Evolutionary conservation across 2,113 vertebrate species (phyloP).

Genomic region (Seriola aureovittata): DNA sequence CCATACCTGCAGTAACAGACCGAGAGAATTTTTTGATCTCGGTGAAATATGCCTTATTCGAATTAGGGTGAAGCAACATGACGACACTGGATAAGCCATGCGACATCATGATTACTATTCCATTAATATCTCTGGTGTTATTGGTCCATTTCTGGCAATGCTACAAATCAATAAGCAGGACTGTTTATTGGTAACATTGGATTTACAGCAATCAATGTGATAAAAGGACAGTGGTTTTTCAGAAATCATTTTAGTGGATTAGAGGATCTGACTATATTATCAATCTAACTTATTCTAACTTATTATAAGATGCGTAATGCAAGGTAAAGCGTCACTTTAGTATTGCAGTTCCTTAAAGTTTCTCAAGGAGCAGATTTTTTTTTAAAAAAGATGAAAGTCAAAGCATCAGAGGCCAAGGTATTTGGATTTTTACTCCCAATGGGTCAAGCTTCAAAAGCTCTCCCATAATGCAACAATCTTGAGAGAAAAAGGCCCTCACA

Average conservation of each 20-base stretch:
- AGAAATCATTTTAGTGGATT: background rate
- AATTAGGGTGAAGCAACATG: background rate
- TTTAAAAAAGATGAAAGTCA: background rate
- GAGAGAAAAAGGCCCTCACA: no score
- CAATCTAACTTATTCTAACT: no score
- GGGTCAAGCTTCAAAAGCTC: background rate
- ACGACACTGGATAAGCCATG: background rate
- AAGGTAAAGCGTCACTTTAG: background rate
- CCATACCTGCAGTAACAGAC: background rate
- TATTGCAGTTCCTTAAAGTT: background rate
- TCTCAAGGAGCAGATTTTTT: background rate
- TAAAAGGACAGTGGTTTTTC: background rate
- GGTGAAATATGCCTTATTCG: background rate
- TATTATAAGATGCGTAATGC: no score
- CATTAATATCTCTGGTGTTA: background rate
- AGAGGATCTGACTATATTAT: background rate
- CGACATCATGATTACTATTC: background rate
- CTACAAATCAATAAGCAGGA: background rate
- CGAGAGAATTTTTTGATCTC: background rate
- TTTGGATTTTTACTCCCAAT: background rate
- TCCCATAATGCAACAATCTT: no score
- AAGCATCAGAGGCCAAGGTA: background rate
- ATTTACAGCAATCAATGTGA: slow-evolving; percentile 1
- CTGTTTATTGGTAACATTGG: background rate
- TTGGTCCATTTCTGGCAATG: background rate